Conservation (phyloP, 2,888 invertebrate genomes). For the Phyllotreta striolata region DNA sequence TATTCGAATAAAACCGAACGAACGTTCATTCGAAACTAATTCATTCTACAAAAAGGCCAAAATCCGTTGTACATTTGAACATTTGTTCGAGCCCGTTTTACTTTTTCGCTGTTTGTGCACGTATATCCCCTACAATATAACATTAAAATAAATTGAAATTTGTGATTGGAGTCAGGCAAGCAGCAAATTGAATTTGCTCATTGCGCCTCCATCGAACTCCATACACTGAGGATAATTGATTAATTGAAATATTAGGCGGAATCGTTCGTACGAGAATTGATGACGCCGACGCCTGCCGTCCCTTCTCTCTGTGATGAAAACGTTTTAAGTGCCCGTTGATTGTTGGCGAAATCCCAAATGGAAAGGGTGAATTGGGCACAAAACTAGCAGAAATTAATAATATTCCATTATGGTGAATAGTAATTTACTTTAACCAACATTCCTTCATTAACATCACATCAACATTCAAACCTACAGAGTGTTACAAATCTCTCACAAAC, state of each 20-base stretch:
- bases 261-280: slow-evolving; percentile 29
- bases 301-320: slow-evolving; percentile 12
- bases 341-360: background rate
- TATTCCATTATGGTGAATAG: no score
- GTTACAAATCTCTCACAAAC: no score
- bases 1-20: background rate
- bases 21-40: slow-evolving; percentile 5
- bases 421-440: no score
- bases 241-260: slow-evolving; percentile 33
- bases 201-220: slow-evolving; percentile 29
- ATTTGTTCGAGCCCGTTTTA: slow-evolving; percentile 10
- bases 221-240: slow-evolving; percentile 35
- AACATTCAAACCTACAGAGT: no score
- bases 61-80: background rate
- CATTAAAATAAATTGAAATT: slow-evolving; percentile 39
- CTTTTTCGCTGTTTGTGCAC: slow-evolving; percentile 29
- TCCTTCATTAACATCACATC: no score
- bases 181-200: slow-evolving; percentile 36
- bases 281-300: slow-evolving; percentile 6
- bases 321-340: slow-evolving; percentile 11
- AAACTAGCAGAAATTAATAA: no score
- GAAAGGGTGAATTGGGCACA: background rate
- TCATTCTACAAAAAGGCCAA: background rate
- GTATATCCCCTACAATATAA: slow-evolving; percentile 31
- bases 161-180: slow-evolving; percentile 38